These are phyloP conservation scores for Eristalis intricaria DNA, from an alignment of 2,888 invertebrate species.

Conservation along the genomic window DNA sequence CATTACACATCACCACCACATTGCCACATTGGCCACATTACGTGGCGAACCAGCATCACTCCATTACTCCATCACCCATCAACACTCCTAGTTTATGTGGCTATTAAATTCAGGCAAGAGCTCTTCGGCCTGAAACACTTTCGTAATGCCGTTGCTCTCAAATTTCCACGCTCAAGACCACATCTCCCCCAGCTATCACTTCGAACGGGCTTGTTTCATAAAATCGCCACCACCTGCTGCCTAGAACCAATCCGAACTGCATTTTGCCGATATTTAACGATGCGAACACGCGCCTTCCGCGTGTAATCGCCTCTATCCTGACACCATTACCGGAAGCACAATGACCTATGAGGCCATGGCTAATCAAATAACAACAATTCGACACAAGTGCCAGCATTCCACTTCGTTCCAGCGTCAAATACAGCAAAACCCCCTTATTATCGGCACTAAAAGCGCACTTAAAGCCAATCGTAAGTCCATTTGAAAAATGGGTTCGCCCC, in stretches of 20 bases:
- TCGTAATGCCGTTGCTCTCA: not conserved
- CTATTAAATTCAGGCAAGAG: too few species aligned
- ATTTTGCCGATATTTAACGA: not conserved
- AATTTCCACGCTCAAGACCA: not conserved
- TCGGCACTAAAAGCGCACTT: slow-evolving; percentile 30
- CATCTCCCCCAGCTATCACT: too few species aligned
- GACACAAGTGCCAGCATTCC: slow-evolving; percentile 4
- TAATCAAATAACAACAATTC: not conserved
- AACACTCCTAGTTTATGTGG: too few species aligned
- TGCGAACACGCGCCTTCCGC: not conserved
- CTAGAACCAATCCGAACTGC: not conserved
- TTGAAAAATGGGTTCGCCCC: not conserved
- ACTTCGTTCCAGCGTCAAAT: not conserved
- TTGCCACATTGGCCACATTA: too few species aligned
- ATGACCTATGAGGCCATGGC: not conserved
- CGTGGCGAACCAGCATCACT: too few species aligned
- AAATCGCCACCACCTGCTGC: not conserved
- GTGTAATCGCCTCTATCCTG: not conserved
- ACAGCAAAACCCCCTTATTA: not conserved
- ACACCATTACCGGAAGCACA: not conserved
- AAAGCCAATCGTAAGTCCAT: slow-evolving; percentile 16
- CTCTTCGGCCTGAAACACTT: too few species aligned
- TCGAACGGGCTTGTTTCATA: too few species aligned
- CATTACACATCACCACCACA: too few species aligned
- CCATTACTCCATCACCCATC: too few species aligned